These are phyloP conservation scores for Syrmaticus mikado DNA, from an alignment of 2,113 vertebrate genomes.

Conservation along the genomic window DNA sequence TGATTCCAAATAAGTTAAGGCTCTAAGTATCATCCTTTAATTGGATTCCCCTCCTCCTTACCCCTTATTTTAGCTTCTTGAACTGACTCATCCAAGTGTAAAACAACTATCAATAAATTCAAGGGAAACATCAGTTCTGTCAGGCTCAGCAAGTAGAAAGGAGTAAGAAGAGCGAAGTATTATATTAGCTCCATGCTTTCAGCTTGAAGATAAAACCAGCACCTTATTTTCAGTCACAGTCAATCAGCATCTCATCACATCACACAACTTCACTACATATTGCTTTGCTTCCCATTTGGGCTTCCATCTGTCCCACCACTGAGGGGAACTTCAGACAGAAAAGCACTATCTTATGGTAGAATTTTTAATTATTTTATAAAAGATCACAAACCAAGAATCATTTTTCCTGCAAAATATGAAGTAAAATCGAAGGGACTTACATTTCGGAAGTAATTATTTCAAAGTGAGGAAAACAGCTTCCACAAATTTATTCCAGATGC, in stretches of 20 bases:
- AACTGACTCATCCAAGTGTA: neutral
- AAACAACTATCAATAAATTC: neutral
- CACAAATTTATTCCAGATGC: constrained; percentile 28
- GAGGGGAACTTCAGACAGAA: neutral
- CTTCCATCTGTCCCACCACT: neutral
- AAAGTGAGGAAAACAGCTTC: constrained; percentile 16
- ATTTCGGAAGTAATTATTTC: constrained; percentile 40
- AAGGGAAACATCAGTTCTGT: neutral
- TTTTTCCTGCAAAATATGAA: neutral
- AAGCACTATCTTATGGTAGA: neutral
- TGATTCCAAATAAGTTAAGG: neutral
- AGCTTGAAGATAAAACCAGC: neutral
- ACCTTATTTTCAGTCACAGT: neutral
- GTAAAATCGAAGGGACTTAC: constrained; percentile 26
- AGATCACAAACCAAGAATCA: neutral
- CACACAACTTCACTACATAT: neutral
- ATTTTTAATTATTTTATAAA: neutral
- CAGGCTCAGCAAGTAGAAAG: neutral
- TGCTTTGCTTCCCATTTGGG: neutral
- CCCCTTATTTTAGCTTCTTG: neutral
- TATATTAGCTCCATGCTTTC: neutral
- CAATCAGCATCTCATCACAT: neutral
- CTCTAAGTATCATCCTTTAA: neutral
- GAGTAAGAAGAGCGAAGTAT: neutral
- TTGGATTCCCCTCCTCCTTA: neutral